These are phyloP conservation scores for Oscheius sp. DNA, from an alignment of 2,888 invertebrate species.

Conservation along the genomic window DNA sequence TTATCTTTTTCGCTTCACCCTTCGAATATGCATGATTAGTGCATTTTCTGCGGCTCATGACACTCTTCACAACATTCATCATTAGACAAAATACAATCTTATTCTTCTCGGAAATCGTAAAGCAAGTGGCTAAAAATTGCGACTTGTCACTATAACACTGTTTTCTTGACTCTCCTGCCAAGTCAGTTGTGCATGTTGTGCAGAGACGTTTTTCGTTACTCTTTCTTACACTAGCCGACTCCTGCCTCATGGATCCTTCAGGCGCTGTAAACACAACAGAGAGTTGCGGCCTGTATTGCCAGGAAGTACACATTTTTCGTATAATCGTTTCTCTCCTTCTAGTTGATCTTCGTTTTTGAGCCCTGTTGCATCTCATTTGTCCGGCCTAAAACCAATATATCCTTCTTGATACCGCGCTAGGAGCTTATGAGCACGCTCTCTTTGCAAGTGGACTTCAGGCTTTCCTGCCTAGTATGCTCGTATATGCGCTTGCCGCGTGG, in stretches of 20 bases:
- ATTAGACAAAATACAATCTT: not conserved
- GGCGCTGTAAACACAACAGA: conserved; percentile 25
- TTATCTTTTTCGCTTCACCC: conserved; percentile 8
- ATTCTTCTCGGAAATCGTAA: not conserved
- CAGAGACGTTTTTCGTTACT: conserved; percentile 30
- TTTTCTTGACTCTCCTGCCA: conserved; percentile 21
- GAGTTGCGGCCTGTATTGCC: conserved; percentile 18
- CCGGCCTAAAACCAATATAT: conserved; percentile 16
- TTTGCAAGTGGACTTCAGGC: conserved; percentile 16
- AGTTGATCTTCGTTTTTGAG: not conserved
- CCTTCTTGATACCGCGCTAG: not conserved
- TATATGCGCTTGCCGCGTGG: conserved; percentile 25
- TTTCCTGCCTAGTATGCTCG: conserved; percentile 27
- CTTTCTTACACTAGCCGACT: conserved; percentile 27
- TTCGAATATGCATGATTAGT: conserved; percentile 24
- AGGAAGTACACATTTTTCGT: not conserved
- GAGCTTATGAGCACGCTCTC: conserved; percentile 10
- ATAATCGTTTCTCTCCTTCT: not conserved
- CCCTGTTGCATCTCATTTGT: not conserved
- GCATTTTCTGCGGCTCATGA: conserved; percentile 2
- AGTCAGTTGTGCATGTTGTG: conserved; percentile 27
- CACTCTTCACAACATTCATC: conserved; percentile 4
- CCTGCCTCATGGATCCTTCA: conserved; percentile 24
- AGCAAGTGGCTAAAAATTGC: not conserved
- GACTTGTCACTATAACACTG: conserved; percentile 21